Percentiles rank a stretch among this genome's conserved stretches.
phyloP scores from a whole-genome alignment of 2,113 vertebrate genomes.

The Scolopax mira region DNA sequence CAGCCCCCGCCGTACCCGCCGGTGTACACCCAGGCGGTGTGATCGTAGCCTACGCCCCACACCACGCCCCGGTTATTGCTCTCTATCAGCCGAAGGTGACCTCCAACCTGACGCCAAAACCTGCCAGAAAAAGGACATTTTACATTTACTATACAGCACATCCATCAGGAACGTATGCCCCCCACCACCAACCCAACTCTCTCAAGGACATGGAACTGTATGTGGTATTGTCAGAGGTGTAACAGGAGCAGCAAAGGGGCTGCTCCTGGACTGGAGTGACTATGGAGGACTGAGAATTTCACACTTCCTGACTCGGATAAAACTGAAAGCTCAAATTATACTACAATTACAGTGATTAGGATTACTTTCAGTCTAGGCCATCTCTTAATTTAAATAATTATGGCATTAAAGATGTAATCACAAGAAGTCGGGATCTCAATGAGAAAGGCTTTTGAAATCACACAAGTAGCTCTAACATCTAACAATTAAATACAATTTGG shows the following conservation, averaged over 20 bases:
- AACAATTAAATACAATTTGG: background rate
- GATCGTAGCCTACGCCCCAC: constrained; percentile 92
- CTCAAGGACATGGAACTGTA: too few relatives aligned
- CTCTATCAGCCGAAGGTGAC: constrained; percentile 88
- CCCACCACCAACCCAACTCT: background rate
- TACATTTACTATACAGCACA: background rate
- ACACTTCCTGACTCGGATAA: background rate
- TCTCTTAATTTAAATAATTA: background rate
- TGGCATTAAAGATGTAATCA: background rate
- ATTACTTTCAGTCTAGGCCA: background rate
- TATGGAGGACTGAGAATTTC: background rate
- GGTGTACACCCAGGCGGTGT: constrained; percentile 90
- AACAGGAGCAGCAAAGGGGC: background rate
- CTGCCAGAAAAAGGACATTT: constrained; percentile 59
- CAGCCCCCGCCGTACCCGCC: constrained; percentile 91
- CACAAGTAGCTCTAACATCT: background rate
- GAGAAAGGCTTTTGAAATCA: background rate
- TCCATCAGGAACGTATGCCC: background rate
- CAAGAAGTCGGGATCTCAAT: background rate
- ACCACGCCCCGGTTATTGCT: constrained; percentile 86
- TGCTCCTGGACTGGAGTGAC: background rate
- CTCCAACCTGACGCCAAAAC: constrained; percentile 96
- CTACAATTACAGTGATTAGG: background rate
- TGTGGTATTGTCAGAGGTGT: background rate
- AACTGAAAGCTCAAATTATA: background rate